Evolutionary conservation across 2,797 vertebrate genomes (phyloP), one percentile per base, ranked within the genome.

Genomic region (Urophycis tenuis): DNA sequence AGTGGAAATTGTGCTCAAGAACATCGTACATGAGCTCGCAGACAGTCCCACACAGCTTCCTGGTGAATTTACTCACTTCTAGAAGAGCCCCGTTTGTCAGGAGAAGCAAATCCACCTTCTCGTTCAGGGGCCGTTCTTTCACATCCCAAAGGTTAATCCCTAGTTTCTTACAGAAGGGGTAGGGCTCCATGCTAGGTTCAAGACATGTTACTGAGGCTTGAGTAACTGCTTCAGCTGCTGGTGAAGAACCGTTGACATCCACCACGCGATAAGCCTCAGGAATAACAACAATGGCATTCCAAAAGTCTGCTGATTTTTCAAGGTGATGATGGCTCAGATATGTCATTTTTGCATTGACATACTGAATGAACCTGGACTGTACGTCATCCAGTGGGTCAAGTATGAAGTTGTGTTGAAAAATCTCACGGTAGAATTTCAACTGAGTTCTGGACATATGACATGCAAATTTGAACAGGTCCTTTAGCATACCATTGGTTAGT

Each of bases 1-100:
- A 4, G 70, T 81, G 36, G 2, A 88, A 88, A 71, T 88, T 88
- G 74, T 86, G 87, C 49, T 85, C 79, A 0, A 88, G 78, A 33
- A 88, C 4, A 25, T 88, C 85, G 0, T 73, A 79, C 0, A 84
- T 76, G 0, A 34, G 17, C 0, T 75, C 15, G 0, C 8, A 71
- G 29, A 70, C 19, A 0, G 6, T 22, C 0, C 85, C 79, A 3
- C 82, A 84, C 32, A 88, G 72, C 70, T 77, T 32, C 30, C 80
- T 72, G 17, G 70, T 17, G 0, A 86, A 72, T 25, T 1, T n/a
- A 12, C 83, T 41, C 0, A 81, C 60, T 29, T 88, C 87, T 0
- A 85, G 2, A 33, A 81, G n/a, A 0, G 79, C 79, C 0, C 84
- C 85, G 0, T 10, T 36, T 1, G 84, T 87, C 11, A 88, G 34